Percentiles rank a stretch among this genome's conserved stretches.
Evolutionary conservation across 2,888 invertebrate genomes (phyloP).

Genomic region (Orchestes rusci): DNA sequence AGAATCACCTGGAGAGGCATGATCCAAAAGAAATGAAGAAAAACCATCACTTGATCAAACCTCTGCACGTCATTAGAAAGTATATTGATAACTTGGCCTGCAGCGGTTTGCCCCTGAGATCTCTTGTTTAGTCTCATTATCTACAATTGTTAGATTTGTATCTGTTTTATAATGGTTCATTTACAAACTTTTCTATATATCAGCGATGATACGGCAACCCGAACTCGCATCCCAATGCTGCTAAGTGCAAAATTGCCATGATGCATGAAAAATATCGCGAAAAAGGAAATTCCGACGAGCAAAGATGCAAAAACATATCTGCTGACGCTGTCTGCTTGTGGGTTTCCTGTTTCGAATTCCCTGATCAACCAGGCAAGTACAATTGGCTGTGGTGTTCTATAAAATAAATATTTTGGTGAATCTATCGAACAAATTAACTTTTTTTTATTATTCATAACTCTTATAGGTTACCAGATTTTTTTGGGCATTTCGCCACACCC

Average conservation of each 20-base stretch:
- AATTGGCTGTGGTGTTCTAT: constrained; percentile 45
- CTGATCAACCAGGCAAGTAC: constrained; percentile 22
- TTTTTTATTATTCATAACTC: no score
- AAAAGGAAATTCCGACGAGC: constrained; percentile 47
- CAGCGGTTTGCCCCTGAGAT: constrained; percentile 71
- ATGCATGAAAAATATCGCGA: constrained; percentile 52
- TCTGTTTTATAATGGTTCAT: background rate
- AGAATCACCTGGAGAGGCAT: constrained; percentile 66
- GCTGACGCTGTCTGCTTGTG: no score
- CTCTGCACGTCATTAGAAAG: constrained; percentile 79
- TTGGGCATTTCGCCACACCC: no score
- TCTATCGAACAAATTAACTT: background rate
- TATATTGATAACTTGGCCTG: constrained; percentile 76
- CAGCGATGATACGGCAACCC: constrained; percentile 36
- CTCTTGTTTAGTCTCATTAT: constrained; percentile 56
- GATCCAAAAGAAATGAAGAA: constrained; percentile 71
- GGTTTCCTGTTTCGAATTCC: constrained; percentile 17
- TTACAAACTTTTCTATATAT: constrained; percentile 63
- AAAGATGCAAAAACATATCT: constrained; percentile 53
- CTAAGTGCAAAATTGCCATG: constrained; percentile 55
- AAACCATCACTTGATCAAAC: constrained; percentile 63
- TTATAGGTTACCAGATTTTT: no score
- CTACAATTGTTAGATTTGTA: constrained; percentile 33
- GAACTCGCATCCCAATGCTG: constrained; percentile 66
- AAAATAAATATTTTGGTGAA: background rate